Percentiles rank a stretch among this genome's conserved stretches.
Conservation (phyloP, 2,888 invertebrate species). For the Sphaerophoria rueppellii region DNA sequence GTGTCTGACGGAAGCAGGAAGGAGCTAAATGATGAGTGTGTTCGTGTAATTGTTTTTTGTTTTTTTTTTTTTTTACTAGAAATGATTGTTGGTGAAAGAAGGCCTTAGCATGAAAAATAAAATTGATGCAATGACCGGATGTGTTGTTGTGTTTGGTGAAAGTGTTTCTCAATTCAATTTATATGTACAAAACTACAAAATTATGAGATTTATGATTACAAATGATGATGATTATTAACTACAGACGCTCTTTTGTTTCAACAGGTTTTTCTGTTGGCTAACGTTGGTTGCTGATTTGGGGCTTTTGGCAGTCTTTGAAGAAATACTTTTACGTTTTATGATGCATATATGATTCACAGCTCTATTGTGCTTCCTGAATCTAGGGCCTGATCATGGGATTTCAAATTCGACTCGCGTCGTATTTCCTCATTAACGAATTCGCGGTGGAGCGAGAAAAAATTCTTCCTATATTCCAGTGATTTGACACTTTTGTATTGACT, state of each 20-base stretch:
- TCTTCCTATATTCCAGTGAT: too few species aligned
- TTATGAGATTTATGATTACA: neutral
- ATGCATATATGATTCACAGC: too few species aligned
- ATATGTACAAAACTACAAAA: conserved; percentile 5
- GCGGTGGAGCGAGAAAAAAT: too few species aligned
- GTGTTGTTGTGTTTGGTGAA: conserved; percentile 6
- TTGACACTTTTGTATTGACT: too few species aligned
- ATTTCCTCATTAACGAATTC: too few species aligned
- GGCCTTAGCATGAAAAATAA: conserved; percentile 38
- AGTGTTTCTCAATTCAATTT: conserved; percentile 12
- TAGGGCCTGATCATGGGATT: too few species aligned
- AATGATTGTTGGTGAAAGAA: conserved; percentile 25
- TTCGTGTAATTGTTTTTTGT: conserved; percentile 57
- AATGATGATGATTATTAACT: neutral
- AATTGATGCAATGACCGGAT: conserved; percentile 15
- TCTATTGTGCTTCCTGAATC: too few species aligned
- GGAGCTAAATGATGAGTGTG: conserved; percentile 5
- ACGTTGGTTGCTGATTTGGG: too few species aligned
- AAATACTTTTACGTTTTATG: too few species aligned
- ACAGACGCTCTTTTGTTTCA: neutral
- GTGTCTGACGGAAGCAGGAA: conserved; percentile 62
- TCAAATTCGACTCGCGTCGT: too few species aligned
- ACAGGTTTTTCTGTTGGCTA: too few species aligned
- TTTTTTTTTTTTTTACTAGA: neutral
- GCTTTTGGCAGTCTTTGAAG: too few species aligned